Evolutionary conservation across 2,113 vertebrate genomes (phyloP).

Genomic region (Chascanopsetta lugubris): DNA sequence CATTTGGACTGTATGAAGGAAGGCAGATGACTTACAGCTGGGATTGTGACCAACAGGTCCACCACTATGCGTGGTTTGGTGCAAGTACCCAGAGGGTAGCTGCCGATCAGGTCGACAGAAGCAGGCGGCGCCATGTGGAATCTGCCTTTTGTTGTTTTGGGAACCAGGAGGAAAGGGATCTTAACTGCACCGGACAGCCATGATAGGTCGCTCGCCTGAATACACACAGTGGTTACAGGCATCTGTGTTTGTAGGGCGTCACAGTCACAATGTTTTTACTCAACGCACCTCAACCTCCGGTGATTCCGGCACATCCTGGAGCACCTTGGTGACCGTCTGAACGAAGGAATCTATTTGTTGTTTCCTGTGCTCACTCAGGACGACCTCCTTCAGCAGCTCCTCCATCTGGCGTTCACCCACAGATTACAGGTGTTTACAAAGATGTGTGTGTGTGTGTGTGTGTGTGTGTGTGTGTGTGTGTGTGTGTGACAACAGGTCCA

Average conservation of each 20-base stretch:
- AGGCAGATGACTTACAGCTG: conserved; percentile 80
- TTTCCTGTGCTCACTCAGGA: conserved; percentile 87
- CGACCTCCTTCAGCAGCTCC: conserved; percentile 93
- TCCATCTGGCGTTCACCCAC: too few species aligned
- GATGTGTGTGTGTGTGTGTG: neutral
- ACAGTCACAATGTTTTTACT: neutral
- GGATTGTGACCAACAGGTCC: conserved; percentile 91
- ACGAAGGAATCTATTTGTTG: conserved; percentile 86
- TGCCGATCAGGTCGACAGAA: conserved; percentile 89
- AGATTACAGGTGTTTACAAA: too few species aligned
- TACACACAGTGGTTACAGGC: neutral
- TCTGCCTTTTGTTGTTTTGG: conserved; percentile 86
- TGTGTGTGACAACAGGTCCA: neutral
- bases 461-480: too few species aligned
- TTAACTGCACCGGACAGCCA: conserved; percentile 87
- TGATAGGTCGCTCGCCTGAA: conserved; percentile 85
- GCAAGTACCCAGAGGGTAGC: conserved; percentile 93
- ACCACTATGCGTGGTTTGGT: conserved; percentile 87
- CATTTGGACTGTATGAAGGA: neutral
- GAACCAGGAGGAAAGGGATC: conserved; percentile 88
- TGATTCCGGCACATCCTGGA: conserved; percentile 81
- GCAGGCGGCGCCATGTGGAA: conserved; percentile 88
- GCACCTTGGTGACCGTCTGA: conserved; percentile 79
- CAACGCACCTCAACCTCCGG: conserved; percentile 81
- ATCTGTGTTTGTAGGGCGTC: neutral